These are phyloP conservation scores for Horisme vitalbata DNA, from an alignment of 2,888 invertebrate species.

Conservation along the genomic window DNA sequence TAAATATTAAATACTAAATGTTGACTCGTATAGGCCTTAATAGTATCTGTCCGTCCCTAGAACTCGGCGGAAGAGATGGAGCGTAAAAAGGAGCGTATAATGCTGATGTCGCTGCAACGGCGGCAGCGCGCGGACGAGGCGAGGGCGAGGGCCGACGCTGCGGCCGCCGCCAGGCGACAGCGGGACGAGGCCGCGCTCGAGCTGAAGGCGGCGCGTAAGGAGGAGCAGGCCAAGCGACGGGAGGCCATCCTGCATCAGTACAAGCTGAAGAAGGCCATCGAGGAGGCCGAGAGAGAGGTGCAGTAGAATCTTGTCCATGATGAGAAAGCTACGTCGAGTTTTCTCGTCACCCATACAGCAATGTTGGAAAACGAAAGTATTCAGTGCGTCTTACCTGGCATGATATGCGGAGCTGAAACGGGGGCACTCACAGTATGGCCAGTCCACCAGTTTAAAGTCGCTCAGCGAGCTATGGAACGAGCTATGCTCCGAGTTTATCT, in stretches of 20 bases:
- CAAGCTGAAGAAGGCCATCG: constrained; percentile 95
- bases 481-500: too few species aligned
- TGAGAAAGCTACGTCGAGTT: too few species aligned
- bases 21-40: too few species aligned
- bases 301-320: too few species aligned
- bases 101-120: constrained; percentile 94
- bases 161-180: constrained; percentile 86
- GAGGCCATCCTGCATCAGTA: constrained; percentile 96
- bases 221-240: constrained; percentile 93
- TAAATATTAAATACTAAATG: too few species aligned
- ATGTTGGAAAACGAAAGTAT: too few species aligned
- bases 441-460: too few species aligned
- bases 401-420: too few species aligned
- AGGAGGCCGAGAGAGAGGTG: constrained; percentile 95
- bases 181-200: constrained; percentile 90
- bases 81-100: constrained; percentile 94
- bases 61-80: constrained; percentile 95
- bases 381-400: too few species aligned
- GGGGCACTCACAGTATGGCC: too few species aligned
- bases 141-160: constrained; percentile 90
- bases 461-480: too few species aligned
- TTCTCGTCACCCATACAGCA: too few species aligned
- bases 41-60: constrained; percentile 65
- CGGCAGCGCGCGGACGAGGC: constrained; percentile 95
- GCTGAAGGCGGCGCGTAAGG: constrained; percentile 87